Percentiles rank a stretch among this genome's conserved stretches.
phyloP scores from a whole-genome alignment of 1,140 invertebrate species.

The Panagrolaimus sp. region DNA sequence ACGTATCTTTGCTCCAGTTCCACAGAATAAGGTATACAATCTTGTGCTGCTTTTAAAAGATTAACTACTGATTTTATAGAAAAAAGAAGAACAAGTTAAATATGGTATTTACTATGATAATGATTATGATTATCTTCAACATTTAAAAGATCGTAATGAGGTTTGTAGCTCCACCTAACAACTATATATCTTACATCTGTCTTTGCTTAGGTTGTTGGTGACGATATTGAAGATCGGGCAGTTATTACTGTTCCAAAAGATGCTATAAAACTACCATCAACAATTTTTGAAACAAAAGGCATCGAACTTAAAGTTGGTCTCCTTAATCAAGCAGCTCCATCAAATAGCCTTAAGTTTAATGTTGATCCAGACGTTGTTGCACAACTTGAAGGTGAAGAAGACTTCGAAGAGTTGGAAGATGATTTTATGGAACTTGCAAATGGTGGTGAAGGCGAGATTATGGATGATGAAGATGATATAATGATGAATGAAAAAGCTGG shows the following conservation, averaged over 20 bases:
- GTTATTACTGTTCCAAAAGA: conserved; percentile 36
- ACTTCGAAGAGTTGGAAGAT: conserved; percentile 77
- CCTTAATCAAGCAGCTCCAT: conserved; percentile 76
- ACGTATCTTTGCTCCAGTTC: conserved; percentile 68
- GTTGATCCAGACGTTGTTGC: conserved; percentile 87
- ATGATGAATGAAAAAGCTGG: conserved; percentile 28
- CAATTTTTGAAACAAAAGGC: conserved; percentile 76
- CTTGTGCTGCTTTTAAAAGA: neutral
- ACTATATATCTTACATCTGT: neutral
- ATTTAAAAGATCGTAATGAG: conserved; percentile 67
- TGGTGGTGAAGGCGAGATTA: conserved; percentile 60
- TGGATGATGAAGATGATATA: conserved; percentile 23
- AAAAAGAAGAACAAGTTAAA: conserved; percentile 71
- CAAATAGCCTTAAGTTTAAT: conserved; percentile 69
- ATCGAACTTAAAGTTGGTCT: conserved; percentile 80
- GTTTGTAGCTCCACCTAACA: too few relatives aligned
- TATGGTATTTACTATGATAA: conserved; percentile 93
- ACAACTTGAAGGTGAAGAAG: conserved; percentile 77
- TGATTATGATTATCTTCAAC: conserved; percentile 89
- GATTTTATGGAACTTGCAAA: conserved; percentile 78
- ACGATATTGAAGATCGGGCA: conserved; percentile 58
- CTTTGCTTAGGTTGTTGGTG: conserved; percentile 42
- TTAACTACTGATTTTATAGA: conserved; percentile 25
- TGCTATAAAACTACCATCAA: conserved; percentile 68
- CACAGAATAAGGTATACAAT: conserved; percentile 28